Base-by-base conservation (phyloP, 2,113 vertebrate species). In the Polypterus senegalus region DNA sequence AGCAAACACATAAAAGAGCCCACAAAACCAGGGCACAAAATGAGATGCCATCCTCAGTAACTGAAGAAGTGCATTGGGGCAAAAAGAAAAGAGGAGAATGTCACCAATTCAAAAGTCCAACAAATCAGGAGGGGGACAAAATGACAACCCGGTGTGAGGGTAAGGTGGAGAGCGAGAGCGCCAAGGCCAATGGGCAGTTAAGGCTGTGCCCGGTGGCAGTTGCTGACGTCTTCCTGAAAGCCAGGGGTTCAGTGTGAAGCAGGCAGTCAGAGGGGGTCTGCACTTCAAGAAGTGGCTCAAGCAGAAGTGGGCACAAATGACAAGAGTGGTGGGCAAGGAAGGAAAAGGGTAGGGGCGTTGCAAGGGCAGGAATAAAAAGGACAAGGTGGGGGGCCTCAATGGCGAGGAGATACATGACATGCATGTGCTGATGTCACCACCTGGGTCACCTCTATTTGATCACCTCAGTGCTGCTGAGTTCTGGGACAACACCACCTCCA, bases 21-120 rank as follows among this genome's bases (percentile, higher is more conserved):
- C 46, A 0, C 67, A 69, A 65, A 70, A 71, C 71, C 48, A 64
- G 68, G 72, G 68, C 62, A 0, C 8, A 0, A 27, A 61, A 63
- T 10, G 59, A 5, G 10, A 58, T 53, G 3, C 43, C 57, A 56
- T 66, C 44, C 6, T 10, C 0, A 49, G 57, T 64, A 63, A 27
- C 0, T 62, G 66, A 64, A 10, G 54, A 9, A 9, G 61, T 52
- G 46, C 48, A 8, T 52, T 27, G 7, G 55, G 49, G 43, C 11
- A 7, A 46, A 10, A 59, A 44, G 62, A 46, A 0, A 1, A 9
- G 43, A 0, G 49, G 52, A 3, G 46, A 49, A 9, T 7, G 9
- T 3, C 48, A 7, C 0, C 2, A 7, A 4, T 7, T 57, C 8
- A 0, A 3, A 3, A 5, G 45, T 27, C 46, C 45, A 10, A 1